Evolutionary conservation across 2,797 vertebrate species (phyloP), one percentile per base, ranked within the genome.

Genomic region (Poecilia picta): DNA sequence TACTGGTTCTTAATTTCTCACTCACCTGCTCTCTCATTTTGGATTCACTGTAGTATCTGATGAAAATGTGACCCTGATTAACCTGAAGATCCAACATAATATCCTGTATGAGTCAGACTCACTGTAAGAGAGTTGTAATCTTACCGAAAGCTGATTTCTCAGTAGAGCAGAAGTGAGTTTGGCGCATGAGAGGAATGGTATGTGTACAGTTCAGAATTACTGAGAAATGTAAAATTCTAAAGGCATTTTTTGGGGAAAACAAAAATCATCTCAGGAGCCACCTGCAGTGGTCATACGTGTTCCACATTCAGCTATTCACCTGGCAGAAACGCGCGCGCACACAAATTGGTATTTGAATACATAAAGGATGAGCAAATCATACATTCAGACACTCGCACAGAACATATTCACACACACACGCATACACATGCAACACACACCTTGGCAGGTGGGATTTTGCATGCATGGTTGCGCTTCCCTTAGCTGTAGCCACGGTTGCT

Each of bases 381-480:
- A 71, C 46, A 77, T 39, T 77, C 49, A 11, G 25, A 39, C 25
- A 18, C 13, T 76, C 51, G 36, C n/a, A 68, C 7, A 28, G 16
- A 71, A 28, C 13, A 28, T 43, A 39, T 47, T 31, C 57, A 13
- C 57, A 31, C 31, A 43, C 72, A 80, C 87, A 92, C 77, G 89
- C 90, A 90, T 85, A 39, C 33, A 78, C 7, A 53, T 12, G n/a
- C 25, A 12, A 88, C 90, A 90, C 80, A 90, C 90, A 91, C 86
- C 81, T 91, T 89, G 87, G 93, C 94, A 97, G 97, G 96, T 97
- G 96, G 96, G 97, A 97, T 98, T 98, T 97, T 97, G 97, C 97
- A 99, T 98, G 98, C 98, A 98, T 97, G 97, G 96, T 95, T 96
- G 93, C 94, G 95, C 96, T 97, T 97, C 94, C 94, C 95, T 94